Evolutionary conservation across 2,113 vertebrate species (phyloP).

Genomic region (Heteronetta atricapilla): DNA sequence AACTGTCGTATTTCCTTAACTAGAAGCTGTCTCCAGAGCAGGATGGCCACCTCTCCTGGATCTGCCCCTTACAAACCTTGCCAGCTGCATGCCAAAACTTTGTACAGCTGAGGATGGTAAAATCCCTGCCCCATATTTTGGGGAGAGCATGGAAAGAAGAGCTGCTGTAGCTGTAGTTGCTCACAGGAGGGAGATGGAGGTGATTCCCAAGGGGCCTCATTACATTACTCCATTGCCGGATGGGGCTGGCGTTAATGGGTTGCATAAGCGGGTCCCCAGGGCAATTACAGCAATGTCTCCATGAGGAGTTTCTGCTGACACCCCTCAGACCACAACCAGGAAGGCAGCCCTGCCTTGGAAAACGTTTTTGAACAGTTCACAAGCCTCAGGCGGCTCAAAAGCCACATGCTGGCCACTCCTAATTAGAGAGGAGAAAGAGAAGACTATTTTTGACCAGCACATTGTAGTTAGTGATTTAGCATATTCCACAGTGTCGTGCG

Average conservation of each 20-base stretch:
- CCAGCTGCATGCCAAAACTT: background rate
- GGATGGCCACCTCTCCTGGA: background rate
- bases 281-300: background rate
- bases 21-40: background rate
- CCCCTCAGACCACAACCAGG: background rate
- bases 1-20: background rate
- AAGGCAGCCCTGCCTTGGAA: conserved; percentile 14
- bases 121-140: background rate
- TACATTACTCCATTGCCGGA: background rate
- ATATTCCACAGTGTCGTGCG: background rate
- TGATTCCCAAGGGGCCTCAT: background rate
- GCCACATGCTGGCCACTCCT: background rate
- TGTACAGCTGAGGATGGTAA: background rate
- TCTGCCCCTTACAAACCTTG: background rate
- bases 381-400: background rate
- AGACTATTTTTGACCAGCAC: background rate
- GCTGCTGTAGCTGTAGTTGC: rapidly evolving
- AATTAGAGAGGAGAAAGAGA: background rate
- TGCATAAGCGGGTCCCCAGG: background rate
- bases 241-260: background rate
- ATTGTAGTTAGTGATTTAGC: background rate
- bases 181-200: background rate
- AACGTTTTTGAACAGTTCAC: rapidly evolving
- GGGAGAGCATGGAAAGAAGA: background rate
- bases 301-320: background rate